phyloP scores from a whole-genome alignment of 2,797 vertebrate species.

The Cynopterus sphinx region DNA sequence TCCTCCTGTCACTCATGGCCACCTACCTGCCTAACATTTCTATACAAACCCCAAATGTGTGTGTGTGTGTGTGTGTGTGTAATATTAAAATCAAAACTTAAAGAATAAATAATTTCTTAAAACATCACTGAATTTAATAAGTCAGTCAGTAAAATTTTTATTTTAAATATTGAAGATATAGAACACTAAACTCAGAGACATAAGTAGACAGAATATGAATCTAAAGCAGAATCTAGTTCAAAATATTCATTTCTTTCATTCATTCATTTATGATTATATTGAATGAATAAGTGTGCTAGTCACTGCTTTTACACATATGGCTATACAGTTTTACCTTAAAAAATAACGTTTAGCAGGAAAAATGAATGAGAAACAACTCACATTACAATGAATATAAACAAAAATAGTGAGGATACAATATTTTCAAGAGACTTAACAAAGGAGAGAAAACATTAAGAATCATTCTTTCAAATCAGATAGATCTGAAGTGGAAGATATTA shows the following conservation, averaged over 20 bases:
- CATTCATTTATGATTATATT: neutral
- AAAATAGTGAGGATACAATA: neutral
- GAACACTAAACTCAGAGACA: neutral
- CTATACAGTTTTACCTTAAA: neutral
- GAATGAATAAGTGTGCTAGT: neutral
- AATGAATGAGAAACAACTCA: neutral
- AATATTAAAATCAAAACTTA: neutral
- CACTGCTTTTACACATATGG: neutral
- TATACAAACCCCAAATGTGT: neutral
- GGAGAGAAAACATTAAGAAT: neutral
- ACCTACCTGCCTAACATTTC: too few species aligned
- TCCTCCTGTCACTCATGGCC: too few species aligned
- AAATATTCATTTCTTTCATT: neutral
- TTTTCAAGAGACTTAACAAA: neutral
- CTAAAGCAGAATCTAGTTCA: neutral
- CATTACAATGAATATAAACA: neutral
- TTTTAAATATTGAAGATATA: neutral
- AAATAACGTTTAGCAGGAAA: neutral
- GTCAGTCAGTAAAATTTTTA: neutral
- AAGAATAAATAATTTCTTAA: neutral
- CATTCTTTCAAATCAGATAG: neutral
- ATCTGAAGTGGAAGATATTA: neutral
- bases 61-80: too few species aligned
- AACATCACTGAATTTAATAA: neutral
- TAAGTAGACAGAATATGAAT: neutral